A percentile compares a stretch with the other conserved stretches of the same genome.
Conservation (phyloP, 1,140 invertebrate species). For the Panulirus ornatus region DNA sequence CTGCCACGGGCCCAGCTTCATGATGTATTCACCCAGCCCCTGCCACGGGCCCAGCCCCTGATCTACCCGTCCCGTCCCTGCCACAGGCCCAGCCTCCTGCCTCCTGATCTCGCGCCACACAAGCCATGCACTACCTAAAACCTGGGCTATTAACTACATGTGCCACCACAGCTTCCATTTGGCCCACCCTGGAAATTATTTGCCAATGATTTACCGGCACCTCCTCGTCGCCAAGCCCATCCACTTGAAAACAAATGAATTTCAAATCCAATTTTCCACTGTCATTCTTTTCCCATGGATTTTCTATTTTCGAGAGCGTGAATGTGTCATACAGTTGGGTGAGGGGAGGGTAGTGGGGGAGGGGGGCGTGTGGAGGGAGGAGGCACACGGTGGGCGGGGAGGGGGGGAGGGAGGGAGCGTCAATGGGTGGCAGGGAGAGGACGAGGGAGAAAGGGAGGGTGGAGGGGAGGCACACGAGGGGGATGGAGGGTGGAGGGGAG, state of each 20-base stretch:
- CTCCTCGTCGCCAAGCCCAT: constrained; percentile 59
- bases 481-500: neutral
- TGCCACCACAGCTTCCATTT: constrained; percentile 48
- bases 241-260: constrained; percentile 72
- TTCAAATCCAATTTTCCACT: constrained; percentile 71
- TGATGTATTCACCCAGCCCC: too few relatives aligned
- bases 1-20: too few relatives aligned
- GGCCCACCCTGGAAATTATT: constrained; percentile 54
- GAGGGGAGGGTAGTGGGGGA: neutral
- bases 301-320: constrained; percentile 70
- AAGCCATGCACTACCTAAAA: neutral
- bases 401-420: neutral
- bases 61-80: too few relatives aligned
- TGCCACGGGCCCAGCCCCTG: too few relatives aligned
- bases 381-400: neutral
- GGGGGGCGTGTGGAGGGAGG: neutral
- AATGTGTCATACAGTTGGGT: constrained; percentile 67
- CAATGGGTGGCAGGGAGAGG: too few relatives aligned
- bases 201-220: constrained; percentile 63
- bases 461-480: neutral
- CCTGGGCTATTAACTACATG: constrained; percentile 53
- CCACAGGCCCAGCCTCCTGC: neutral
- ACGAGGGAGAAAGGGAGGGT: neutral
- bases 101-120: neutral
- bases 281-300: constrained; percentile 71